Percentiles rank a stretch among this genome's conserved stretches.
phyloP scores from a whole-genome alignment of 2,113 vertebrate species.

The Dermatemys mawii region DNA sequence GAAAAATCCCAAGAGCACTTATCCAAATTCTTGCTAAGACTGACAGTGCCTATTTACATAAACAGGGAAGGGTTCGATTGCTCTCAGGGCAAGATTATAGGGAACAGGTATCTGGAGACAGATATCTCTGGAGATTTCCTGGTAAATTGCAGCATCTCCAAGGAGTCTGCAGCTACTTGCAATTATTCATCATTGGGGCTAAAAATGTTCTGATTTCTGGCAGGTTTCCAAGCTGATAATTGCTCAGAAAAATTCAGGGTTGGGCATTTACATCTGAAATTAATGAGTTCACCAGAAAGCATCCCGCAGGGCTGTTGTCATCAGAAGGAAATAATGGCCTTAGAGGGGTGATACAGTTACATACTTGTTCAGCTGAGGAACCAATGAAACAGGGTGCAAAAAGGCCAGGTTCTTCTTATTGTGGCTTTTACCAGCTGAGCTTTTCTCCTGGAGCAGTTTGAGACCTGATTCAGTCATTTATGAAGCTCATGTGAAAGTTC shows the following conservation, averaged over 20 bases:
- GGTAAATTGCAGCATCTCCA: conserved; percentile 13
- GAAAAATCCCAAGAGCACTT: neutral
- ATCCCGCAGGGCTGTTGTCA: conserved; percentile 26
- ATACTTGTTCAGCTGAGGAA: conserved; percentile 31
- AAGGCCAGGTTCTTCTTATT: conserved; percentile 15
- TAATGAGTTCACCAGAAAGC: conserved; percentile 49
- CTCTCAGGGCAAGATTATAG: conserved; percentile 8
- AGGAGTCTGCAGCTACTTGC: conserved; percentile 70
- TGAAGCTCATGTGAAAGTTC: neutral
- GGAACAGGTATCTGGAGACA: conserved; percentile 36
- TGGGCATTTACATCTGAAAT: conserved; percentile 70
- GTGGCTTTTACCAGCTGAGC: neutral
- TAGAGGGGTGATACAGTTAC: conserved; percentile 23
- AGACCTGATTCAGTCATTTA: neutral
- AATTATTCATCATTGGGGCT: conserved; percentile 28
- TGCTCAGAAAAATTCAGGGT: conserved; percentile 73
- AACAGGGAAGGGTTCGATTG: conserved; percentile 15
- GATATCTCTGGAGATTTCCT: conserved; percentile 21
- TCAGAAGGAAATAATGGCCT: neutral
- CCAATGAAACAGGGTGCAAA: neutral
- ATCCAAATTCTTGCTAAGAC: neutral
- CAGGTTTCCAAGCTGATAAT: conserved; percentile 71
- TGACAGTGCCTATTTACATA: neutral
- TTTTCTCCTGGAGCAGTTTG: neutral
- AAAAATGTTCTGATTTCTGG: conserved; percentile 49